These are phyloP conservation scores for Drosophila algonquin DNA, from an alignment of 2,888 invertebrate species.

Conservation along the genomic window DNA sequence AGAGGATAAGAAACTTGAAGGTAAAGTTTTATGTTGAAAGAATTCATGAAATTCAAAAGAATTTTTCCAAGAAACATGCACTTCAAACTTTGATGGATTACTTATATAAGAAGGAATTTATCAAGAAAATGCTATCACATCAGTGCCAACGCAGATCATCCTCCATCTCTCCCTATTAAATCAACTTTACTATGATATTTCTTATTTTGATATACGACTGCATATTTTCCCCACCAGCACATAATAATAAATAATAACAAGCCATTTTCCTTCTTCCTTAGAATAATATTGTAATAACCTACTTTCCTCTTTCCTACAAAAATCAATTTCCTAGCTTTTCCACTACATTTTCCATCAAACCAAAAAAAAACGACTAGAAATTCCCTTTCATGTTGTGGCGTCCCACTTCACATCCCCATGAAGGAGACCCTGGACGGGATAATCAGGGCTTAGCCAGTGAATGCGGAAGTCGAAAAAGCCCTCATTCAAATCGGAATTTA, in stretches of 20 bases:
- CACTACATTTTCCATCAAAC: conserved; percentile 7
- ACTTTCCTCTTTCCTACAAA: background rate
- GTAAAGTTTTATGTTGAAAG: conserved; percentile 17
- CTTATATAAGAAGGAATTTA: too few species aligned
- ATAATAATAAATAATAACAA: conserved; percentile 7
- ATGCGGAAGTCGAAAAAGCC: conserved; percentile 29
- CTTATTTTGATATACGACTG: background rate
- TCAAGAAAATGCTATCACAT: too few species aligned
- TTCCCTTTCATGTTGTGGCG: conserved; percentile 4
- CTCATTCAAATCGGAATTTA: conserved; percentile 36
- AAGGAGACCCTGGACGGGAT: conserved; percentile 14
- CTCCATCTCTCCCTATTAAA: background rate
- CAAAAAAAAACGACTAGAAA: conserved; percentile 22
- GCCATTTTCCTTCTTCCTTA: background rate
- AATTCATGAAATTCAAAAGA: conserved; percentile 2
- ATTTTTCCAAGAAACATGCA: background rate
- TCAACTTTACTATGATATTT: background rate
- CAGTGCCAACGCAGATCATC: too few species aligned
- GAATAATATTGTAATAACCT: background rate
- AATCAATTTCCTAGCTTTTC: conserved; percentile 22
- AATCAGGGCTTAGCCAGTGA: conserved; percentile 25
- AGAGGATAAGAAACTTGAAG: conserved; percentile 5
- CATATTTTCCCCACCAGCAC: background rate
- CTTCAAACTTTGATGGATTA: background rate
- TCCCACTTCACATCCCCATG: conserved; percentile 14